Base-by-base conservation (phyloP, 1,140 invertebrate species). In the Sesamia nonagrioides region DNA sequence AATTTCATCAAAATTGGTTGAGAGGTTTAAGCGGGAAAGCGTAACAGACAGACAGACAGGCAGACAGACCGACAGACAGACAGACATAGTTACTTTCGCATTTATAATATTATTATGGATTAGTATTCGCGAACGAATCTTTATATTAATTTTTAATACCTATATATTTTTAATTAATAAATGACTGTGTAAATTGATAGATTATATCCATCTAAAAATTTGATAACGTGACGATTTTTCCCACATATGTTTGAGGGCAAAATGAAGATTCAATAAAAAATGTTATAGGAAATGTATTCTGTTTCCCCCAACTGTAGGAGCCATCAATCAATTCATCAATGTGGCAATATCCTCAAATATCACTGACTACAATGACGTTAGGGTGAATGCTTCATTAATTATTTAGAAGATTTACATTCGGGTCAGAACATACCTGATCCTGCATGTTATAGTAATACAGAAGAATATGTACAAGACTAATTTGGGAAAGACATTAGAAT, bases 301-400 rank as follows among this genome's bases (percentile, higher is more conserved):
- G 37, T 8, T 42, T 66, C 61, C 61, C 42, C 61, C 61, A 13
- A 15, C 0, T 35, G 56, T 60, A 35, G 56, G 18, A 15, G 13
- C 11, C 33, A 60, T 60, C n/a, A 63, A 40, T 61, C 6, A 63
- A 18, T 18, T 40, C 37, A 42, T 66, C 8, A 40, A 21, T 66
- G 61, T 66, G 3, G 61, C 61, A 66, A 66, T 18, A 66, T 66
- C 61, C 61, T 63, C 37, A 21, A 56, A 56, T 63, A 63, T 37
- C n/a, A 37, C 35, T 1, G 40, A 42, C 35, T 21, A 56, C 52
- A n/a, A 6, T 40, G 15, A 0, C 1, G 9, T 45, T 45, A 61
- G 11, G 13, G n/a, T 18, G 18, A 9, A 21, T 54, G 0, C 52
- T 54, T 21, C 52, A 18, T 18, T n/a, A 54, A 18, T n/a, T n/a